Percentiles rank a stretch among this genome's conserved stretches.
These are phyloP conservation scores for Pocillopora grandis DNA, from an alignment of 92 coral and sea anemone species.

Conservation along the genomic window DNA sequence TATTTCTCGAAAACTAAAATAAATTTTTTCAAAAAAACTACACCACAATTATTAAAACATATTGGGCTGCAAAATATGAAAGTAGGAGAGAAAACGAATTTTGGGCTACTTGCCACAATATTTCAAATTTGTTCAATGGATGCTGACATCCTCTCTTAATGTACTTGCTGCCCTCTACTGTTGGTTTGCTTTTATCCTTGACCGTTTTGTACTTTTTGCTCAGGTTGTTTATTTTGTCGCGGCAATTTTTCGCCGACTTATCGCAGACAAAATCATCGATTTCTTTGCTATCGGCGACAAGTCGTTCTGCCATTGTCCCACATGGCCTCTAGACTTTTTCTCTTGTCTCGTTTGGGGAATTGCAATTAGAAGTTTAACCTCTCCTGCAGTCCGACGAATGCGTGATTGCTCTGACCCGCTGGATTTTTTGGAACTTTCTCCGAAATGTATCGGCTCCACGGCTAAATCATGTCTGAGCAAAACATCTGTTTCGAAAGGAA, in stretches of 20 bases:
- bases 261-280: not conserved
- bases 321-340: slow-evolving; percentile 31
- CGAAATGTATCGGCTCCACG: too few species aligned
- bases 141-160: not conserved
- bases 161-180: slow-evolving; percentile 36
- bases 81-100: too few species aligned
- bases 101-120: too few species aligned
- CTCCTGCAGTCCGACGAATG: slow-evolving; percentile 28
- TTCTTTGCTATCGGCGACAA: slow-evolving; percentile 21
- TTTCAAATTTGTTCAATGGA: too few species aligned
- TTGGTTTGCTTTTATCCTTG: slow-evolving; percentile 30
- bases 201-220: slow-evolving; percentile 22
- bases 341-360: slow-evolving; percentile 11
- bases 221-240: slow-evolving; percentile 21
- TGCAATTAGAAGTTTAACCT: slow-evolving; percentile 24
- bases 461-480: too few species aligned
- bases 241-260: slow-evolving; percentile 27
- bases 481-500: too few species aligned
- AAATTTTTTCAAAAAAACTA: too few species aligned
- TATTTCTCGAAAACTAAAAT: too few species aligned
- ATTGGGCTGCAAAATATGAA: too few species aligned
- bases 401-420: slow-evolving; percentile 22
- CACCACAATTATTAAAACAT: too few species aligned
- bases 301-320: slow-evolving; percentile 28
- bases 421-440: not conserved